Evolutionary conservation across 2,797 vertebrate genomes (phyloP).

Genomic region (Euthynnus affinis): DNA sequence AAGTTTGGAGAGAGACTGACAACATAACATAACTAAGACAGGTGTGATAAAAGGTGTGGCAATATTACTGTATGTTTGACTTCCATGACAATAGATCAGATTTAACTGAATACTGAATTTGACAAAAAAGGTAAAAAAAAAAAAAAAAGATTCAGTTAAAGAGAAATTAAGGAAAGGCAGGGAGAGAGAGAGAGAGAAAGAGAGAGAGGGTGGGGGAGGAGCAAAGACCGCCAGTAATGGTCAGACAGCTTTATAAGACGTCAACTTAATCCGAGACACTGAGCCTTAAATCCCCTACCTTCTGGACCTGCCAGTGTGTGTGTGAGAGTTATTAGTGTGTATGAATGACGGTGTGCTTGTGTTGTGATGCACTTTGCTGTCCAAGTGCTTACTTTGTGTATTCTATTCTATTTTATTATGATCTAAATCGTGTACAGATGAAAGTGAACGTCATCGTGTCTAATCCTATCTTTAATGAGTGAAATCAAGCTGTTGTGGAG

Average conservation of each 20-base stretch:
- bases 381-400: neutral
- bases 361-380: conserved; percentile 14
- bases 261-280: conserved; percentile 79
- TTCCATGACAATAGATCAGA: conserved; percentile 1
- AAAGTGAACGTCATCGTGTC: neutral
- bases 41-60: neutral
- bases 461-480: neutral
- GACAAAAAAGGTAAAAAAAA: neutral
- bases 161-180: neutral
- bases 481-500: neutral
- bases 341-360: neutral
- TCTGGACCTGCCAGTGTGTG: conserved; percentile 56
- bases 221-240: conserved; percentile 43
- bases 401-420: neutral
- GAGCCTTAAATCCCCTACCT: conserved; percentile 79
- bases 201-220: too few species aligned
- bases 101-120: neutral
- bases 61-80: neutral
- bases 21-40: neutral
- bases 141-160: neutral
- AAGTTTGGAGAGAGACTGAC: too few species aligned
- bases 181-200: neutral
- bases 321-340: conserved; percentile 15
- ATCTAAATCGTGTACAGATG: neutral
- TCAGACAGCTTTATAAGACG: conserved; percentile 67